Evolutionary conservation across 2,113 vertebrate species (phyloP).

Genomic region (Sclerurus mexicanus): DNA sequence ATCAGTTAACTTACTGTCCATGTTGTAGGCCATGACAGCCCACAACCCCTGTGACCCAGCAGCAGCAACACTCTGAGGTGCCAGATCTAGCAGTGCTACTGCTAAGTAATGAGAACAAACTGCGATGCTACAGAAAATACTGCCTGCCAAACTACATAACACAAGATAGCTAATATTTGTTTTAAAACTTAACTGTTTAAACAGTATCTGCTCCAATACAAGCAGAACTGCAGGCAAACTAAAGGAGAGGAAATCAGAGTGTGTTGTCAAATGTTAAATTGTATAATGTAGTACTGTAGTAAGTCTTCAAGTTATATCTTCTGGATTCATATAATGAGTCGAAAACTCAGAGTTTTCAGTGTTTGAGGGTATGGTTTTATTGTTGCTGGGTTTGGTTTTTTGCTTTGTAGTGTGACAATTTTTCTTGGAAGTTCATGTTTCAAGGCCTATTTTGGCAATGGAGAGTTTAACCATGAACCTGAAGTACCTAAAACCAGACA

Average conservation of each 20-base stretch:
- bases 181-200: background rate
- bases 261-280: background rate
- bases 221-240: background rate
- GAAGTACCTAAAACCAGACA: background rate
- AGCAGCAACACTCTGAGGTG: background rate
- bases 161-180: rapidly evolving
- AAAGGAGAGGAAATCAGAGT: background rate
- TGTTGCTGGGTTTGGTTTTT: background rate
- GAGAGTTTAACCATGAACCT: background rate
- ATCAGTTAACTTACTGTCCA: background rate
- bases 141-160: rapidly evolving
- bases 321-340: background rate
- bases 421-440: background rate
- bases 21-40: background rate
- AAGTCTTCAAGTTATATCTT: background rate
- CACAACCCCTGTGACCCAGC: background rate
- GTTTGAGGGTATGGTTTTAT: background rate
- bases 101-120: background rate
- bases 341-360: background rate
- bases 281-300: rapidly evolving
- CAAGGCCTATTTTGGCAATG: background rate
- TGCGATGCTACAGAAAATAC: background rate
- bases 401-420: background rate
- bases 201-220: background rate
- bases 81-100: background rate